Evolutionary conservation across 2,888 invertebrate species (phyloP).

Genomic region (Ornithoptera alexandrae): DNA sequence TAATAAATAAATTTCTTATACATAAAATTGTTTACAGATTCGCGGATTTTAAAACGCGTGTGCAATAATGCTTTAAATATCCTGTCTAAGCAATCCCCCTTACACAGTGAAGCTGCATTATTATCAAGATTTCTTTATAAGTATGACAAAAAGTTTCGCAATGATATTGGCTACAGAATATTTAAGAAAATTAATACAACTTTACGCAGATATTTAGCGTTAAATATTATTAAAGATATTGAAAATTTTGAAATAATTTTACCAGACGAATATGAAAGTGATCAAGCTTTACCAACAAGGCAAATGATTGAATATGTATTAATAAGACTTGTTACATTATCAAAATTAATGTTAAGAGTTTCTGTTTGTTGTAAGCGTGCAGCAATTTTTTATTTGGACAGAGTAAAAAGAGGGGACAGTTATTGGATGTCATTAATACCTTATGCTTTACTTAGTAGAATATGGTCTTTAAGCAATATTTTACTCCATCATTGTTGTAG

Average conservation of each 20-base stretch:
- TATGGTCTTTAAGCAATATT: slow-evolving; percentile 75
- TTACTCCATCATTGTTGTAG: slow-evolving; percentile 68
- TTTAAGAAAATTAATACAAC: slow-evolving; percentile 78
- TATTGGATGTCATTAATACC: slow-evolving; percentile 79
- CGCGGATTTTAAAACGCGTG: slow-evolving; percentile 45
- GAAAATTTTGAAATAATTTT: slow-evolving; percentile 54
- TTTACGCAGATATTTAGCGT: slow-evolving; percentile 69
- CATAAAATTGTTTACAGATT: slow-evolving; percentile 50
- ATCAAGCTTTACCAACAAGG: slow-evolving; percentile 67
- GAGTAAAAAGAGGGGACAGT: slow-evolving; percentile 76
- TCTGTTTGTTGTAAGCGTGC: slow-evolving; percentile 70
- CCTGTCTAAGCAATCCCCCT: slow-evolving; percentile 66
- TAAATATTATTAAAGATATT: slow-evolving; percentile 70
- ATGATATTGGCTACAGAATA: slow-evolving; percentile 78
- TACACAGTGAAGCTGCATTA: slow-evolving; percentile 77
- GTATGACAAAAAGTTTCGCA: slow-evolving; percentile 80
- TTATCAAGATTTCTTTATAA: slow-evolving; percentile 79
- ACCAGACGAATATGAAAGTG: slow-evolving; percentile 49
- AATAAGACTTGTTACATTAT: slow-evolving; percentile 75
- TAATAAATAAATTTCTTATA: neutral
- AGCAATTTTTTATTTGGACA: slow-evolving; percentile 72
- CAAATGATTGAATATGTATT: slow-evolving; percentile 81
- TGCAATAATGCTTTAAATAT: slow-evolving; percentile 53
- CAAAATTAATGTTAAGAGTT: slow-evolving; percentile 76
- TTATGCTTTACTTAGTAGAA: slow-evolving; percentile 75